Conservation (phyloP, 2,797 vertebrate species). For the Apogon talboti region DNA sequence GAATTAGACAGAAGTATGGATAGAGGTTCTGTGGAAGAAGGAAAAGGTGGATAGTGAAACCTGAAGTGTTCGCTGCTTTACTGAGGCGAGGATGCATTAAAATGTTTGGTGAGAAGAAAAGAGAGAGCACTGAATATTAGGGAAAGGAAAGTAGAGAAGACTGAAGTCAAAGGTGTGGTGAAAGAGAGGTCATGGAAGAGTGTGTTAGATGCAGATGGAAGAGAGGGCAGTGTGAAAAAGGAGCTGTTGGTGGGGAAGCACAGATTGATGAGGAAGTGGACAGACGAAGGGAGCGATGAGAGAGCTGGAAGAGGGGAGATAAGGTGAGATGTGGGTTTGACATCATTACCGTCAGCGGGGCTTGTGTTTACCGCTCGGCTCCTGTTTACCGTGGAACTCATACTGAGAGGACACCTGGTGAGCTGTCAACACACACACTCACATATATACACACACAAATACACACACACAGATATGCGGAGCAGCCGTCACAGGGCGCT, state of each 20-base stretch:
- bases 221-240: slow-evolving; percentile 16
- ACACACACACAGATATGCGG: slow-evolving; percentile 5
- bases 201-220: slow-evolving; percentile 20
- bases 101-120: slow-evolving; percentile 41
- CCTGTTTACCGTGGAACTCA: slow-evolving; percentile 76
- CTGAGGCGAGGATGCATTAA: slow-evolving; percentile 41
- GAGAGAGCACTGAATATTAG: slow-evolving; percentile 33
- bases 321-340: slow-evolving; percentile 74
- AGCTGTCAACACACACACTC: slow-evolving; percentile 74
- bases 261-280: slow-evolving; percentile 33
- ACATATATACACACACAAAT: slow-evolving; percentile 16
- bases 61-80: slow-evolving; percentile 46
- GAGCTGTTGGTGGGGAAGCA: neutral
- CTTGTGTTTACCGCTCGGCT: slow-evolving; percentile 71
- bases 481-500: slow-evolving; percentile 56
- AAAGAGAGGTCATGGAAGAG: slow-evolving; percentile 35
- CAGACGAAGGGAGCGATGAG: slow-evolving; percentile 31
- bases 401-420: slow-evolving; percentile 81
- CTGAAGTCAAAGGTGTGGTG: slow-evolving; percentile 24
- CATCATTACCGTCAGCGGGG: slow-evolving; percentile 68
- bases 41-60: slow-evolving; percentile 50
- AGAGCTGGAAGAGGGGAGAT: slow-evolving; percentile 52
- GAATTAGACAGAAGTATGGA: slow-evolving; percentile 71
- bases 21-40: slow-evolving; percentile 49
- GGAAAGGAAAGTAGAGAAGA: slow-evolving; percentile 8